A percentile compares a stretch with the other conserved stretches of the same genome.
These are phyloP conservation scores for Pelusios castaneus DNA, from an alignment of 2,113 vertebrate genomes.

Conservation along the genomic window DNA sequence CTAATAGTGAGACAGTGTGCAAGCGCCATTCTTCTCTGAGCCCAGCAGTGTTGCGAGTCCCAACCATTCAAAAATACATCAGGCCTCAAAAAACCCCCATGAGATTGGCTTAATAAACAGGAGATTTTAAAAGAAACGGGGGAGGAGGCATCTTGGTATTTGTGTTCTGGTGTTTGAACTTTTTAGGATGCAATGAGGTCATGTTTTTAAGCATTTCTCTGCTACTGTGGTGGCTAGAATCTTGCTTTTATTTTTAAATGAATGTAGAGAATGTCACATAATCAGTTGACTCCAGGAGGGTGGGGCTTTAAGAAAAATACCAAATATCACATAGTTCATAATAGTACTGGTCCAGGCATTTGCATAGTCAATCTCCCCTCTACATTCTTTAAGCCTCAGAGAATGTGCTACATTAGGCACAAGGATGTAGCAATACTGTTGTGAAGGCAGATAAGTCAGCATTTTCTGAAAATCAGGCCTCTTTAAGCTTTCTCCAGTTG, in stretches of 20 bases:
- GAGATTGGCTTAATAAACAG: neutral
- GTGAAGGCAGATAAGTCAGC: too few relatives aligned
- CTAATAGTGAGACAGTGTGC: neutral
- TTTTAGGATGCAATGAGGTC: rapidly evolving
- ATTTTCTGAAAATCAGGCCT: too few relatives aligned
- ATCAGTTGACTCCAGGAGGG: neutral
- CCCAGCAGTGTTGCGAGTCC: neutral
- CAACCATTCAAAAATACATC: rapidly evolving
- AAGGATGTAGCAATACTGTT: too few relatives aligned
- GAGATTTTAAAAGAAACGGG: neutral
- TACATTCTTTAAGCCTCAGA: too few relatives aligned
- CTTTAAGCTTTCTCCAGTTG: neutral
- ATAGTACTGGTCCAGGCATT: neutral
- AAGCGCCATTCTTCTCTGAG: neutral
- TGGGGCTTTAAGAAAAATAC: too few relatives aligned
- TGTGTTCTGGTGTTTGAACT: neutral
- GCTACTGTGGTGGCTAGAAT: neutral
- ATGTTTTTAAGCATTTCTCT: too few relatives aligned
- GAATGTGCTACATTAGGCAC: too few relatives aligned
- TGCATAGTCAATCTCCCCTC: too few relatives aligned
- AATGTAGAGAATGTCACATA: neutral
- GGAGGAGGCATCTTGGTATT: neutral
- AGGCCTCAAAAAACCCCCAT: neutral
- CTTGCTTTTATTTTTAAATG: neutral
- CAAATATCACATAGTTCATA: rapidly evolving